These are phyloP conservation scores for Rhodophaea formosa DNA, from an alignment of 2,888 invertebrate genomes.

Conservation along the genomic window DNA sequence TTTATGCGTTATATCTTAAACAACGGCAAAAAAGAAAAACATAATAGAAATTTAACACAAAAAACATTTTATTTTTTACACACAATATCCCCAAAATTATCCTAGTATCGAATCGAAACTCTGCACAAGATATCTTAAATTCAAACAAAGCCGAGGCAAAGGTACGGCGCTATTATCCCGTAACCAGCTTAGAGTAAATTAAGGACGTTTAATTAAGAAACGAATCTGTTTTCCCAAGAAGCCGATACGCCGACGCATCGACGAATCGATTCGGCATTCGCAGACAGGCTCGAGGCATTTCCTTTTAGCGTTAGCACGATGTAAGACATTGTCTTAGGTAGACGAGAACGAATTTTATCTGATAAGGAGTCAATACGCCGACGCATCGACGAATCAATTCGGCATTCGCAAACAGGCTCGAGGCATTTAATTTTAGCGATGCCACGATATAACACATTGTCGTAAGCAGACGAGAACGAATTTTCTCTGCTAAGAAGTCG, in stretches of 20 bases:
- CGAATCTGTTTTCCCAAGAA: constrained; percentile 34
- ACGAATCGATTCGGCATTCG: constrained; percentile 35
- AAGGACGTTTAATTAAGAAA: constrained; percentile 42
- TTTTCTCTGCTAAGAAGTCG: too few relatives aligned
- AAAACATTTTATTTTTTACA: too few relatives aligned
- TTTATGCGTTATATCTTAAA: too few relatives aligned
- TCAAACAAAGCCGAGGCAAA: constrained; percentile 13
- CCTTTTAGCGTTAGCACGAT: constrained; percentile 31
- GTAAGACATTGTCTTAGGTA: background rate
- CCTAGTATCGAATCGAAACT: background rate
- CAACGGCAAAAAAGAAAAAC: too few relatives aligned
- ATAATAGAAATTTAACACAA: too few relatives aligned
- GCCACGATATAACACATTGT: background rate
- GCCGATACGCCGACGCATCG: constrained; percentile 36
- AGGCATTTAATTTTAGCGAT: constrained; percentile 46
- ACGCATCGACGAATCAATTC: constrained; percentile 41
- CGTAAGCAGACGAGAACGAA: background rate
- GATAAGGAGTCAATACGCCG: constrained; percentile 12
- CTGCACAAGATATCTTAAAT: background rate
- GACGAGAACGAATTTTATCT: background rate
- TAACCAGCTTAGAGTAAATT: constrained; percentile 33
- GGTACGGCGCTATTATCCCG: constrained; percentile 3
- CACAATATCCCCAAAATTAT: too few relatives aligned
- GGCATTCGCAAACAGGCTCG: constrained; percentile 33
- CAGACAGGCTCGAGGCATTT: constrained; percentile 47